These are phyloP conservation scores for Proteles cristata DNA, from an alignment of 2,113 vertebrate species.

Conservation along the genomic window DNA sequence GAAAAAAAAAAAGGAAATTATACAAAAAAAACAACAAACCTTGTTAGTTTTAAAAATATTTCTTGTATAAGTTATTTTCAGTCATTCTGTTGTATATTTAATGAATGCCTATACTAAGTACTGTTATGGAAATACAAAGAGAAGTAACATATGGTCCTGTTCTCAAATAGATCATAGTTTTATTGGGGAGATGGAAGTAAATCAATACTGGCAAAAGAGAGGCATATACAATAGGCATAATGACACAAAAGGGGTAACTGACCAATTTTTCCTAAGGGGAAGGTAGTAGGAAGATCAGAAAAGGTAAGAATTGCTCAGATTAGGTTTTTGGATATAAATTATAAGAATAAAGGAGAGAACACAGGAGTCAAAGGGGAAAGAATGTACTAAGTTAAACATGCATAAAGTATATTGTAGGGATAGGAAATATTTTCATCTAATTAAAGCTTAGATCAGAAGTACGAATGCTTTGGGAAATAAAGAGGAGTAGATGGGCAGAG, in stretches of 20 bases:
- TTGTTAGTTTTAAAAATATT: conserved; percentile 32
- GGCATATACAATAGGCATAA: background rate
- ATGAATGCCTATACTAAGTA: background rate
- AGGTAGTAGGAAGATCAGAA: background rate
- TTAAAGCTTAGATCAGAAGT: background rate
- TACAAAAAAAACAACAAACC: background rate
- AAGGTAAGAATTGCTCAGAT: background rate
- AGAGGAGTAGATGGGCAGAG: background rate
- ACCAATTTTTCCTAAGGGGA: background rate
- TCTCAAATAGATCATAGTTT: background rate
- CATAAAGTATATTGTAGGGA: background rate
- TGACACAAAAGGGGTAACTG: background rate
- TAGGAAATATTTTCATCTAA: background rate
- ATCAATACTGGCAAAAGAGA: background rate
- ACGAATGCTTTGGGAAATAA: background rate
- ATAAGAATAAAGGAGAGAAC: background rate
- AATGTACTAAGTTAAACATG: background rate
- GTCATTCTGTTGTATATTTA: background rate
- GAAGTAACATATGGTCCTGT: background rate
- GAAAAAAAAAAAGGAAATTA: background rate
- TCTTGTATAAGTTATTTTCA: background rate
- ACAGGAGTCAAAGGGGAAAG: background rate
- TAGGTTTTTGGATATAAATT: background rate
- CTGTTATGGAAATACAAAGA: background rate
- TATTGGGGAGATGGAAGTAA: background rate